Conservation (phyloP, 2,888 invertebrate genomes). For the Chymomyza procnemis region DNA sequence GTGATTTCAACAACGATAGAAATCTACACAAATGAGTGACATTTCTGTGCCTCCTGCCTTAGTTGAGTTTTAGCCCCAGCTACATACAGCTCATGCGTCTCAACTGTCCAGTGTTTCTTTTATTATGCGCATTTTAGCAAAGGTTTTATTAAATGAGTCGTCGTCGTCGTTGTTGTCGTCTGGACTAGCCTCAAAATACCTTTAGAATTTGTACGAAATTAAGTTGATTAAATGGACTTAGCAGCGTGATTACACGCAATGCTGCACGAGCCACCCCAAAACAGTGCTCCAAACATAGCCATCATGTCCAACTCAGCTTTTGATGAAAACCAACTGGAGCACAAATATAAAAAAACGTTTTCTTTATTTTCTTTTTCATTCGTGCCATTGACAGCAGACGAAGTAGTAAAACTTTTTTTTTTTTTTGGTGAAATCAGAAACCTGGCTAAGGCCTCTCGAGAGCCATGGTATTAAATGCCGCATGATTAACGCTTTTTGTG, state of each 20-base stretch:
- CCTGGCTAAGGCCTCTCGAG: slow-evolving; percentile 40
- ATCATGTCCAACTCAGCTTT: not conserved
- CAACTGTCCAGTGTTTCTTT: not conserved
- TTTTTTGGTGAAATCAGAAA: slow-evolving; percentile 62
- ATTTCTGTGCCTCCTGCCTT: not conserved
- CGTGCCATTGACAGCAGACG: slow-evolving; percentile 32
- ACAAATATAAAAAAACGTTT: slow-evolving; percentile 35
- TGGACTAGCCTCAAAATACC: slow-evolving; percentile 22
- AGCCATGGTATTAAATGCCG: slow-evolving; percentile 61
- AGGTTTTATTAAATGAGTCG: slow-evolving; percentile 56
- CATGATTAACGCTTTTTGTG: slow-evolving; percentile 68
- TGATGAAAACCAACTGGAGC: not conserved
- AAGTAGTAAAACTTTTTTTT: slow-evolving; percentile 40
- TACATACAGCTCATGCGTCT: not conserved
- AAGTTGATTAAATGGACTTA: slow-evolving; percentile 71
- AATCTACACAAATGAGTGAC: slow-evolving; percentile 36
- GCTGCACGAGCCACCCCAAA: slow-evolving; percentile 29
- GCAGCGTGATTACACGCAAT: slow-evolving; percentile 66
- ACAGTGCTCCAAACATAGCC: not conserved
- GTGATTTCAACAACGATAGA: slow-evolving; percentile 54
- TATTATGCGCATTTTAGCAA: slow-evolving; percentile 30
- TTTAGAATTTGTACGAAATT: slow-evolving; percentile 66
- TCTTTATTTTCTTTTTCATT: slow-evolving; percentile 36
- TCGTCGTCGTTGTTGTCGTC: slow-evolving; percentile 50
- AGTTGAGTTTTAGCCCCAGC: not conserved